A percentile compares a stretch with the other conserved stretches of the same genome.
phyloP scores from a whole-genome alignment of 2,797 vertebrate genomes.

The Ciconia nigra region DNA sequence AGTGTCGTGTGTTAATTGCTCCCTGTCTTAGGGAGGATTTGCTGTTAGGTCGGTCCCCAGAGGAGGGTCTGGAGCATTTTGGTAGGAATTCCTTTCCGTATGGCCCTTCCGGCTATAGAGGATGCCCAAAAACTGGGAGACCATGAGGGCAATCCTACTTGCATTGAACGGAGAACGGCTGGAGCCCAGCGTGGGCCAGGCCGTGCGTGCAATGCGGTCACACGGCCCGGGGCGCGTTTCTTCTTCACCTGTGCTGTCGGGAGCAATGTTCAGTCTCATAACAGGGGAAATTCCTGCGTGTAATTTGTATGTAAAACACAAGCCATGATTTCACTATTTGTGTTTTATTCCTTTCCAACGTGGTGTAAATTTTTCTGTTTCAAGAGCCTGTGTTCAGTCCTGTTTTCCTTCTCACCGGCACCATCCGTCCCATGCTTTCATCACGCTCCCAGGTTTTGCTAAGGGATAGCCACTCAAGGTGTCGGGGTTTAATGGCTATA shows the following conservation, averaged over 20 bases:
- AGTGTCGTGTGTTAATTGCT: rapidly evolving
- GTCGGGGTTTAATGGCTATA: not conserved
- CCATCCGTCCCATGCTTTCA: not conserved
- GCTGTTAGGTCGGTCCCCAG: not conserved
- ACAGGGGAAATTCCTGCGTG: not conserved
- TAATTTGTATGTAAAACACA: not conserved
- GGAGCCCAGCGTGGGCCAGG: rapidly evolving
- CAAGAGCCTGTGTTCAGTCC: not conserved
- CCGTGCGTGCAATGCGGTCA: rapidly evolving
- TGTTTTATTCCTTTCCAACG: not conserved
- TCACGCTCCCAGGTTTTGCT: not conserved
- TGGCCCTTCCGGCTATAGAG: not conserved
- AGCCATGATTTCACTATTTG: not conserved
- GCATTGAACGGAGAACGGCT: not conserved
- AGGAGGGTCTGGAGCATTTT: not conserved
- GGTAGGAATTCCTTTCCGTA: not conserved
- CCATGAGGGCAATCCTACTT: rapidly evolving
- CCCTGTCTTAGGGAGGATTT: not conserved
- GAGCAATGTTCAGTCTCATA: not conserved
- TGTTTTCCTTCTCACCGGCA: not conserved
- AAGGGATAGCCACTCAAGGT: not conserved
- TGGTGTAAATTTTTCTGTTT: not conserved
- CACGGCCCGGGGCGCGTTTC: not conserved
- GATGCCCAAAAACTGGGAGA: not conserved
- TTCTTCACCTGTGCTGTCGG: not conserved